phyloP scores from a whole-genome alignment of 2,797 vertebrate genomes.

The Mastacembelus armatus region DNA sequence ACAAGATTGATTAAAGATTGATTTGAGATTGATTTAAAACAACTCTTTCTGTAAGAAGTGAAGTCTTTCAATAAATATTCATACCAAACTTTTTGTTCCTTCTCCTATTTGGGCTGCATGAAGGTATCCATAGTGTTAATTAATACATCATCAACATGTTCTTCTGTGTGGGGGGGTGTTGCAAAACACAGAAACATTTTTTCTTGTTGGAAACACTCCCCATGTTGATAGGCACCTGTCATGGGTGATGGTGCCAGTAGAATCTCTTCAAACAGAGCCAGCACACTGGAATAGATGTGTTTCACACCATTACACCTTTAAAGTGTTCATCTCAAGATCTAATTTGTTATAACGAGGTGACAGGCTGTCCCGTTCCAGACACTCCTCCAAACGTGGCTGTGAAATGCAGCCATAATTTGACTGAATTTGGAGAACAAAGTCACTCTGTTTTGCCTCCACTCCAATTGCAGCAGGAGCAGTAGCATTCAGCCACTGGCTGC shows the following conservation, averaged over 20 bases:
- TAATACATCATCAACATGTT: not conserved
- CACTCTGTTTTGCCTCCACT: too few relatives aligned
- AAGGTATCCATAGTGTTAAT: too few relatives aligned
- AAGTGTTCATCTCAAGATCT: slow-evolving; percentile 24
- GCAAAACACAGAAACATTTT: not conserved
- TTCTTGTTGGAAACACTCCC: not conserved
- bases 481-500: not conserved
- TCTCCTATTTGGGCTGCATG: not conserved
- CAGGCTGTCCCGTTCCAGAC: slow-evolving; percentile 13
- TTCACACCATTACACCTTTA: slow-evolving; percentile 47
- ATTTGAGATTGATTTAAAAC: slow-evolving; percentile 61
- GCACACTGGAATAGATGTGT: slow-evolving; percentile 30
- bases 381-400: not conserved
- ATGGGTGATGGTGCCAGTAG: slow-evolving; percentile 18
- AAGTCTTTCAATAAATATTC: slow-evolving; percentile 79
- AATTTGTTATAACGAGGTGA: not conserved
- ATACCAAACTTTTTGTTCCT: slow-evolving; percentile 51
- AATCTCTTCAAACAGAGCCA: slow-evolving; percentile 15
- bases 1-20: slow-evolving; percentile 60
- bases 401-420: not conserved
- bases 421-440: not conserved
- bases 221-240: slow-evolving; percentile 13
- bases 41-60: slow-evolving; percentile 75
- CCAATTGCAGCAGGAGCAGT: too few relatives aligned
- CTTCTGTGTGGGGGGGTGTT: not conserved